Base-by-base conservation (phyloP, 2,888 invertebrate genomes). In the Machimus atricapillus region DNA sequence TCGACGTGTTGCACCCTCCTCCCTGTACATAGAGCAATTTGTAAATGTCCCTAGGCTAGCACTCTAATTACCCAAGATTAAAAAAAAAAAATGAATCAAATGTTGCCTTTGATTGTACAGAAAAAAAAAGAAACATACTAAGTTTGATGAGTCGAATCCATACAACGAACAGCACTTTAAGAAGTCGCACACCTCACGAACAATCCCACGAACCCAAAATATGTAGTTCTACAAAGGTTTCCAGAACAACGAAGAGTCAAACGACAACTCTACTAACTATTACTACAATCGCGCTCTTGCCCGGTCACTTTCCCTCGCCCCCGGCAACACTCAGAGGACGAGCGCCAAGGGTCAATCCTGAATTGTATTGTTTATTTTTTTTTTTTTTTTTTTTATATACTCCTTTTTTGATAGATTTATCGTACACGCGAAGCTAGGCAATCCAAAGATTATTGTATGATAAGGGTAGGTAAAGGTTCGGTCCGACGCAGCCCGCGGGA, bases 381-480 rank as follows among this genome's bases (percentile, higher is more conserved):
- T n/a, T n/a, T 37, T 37, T 66, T 66, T 40, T 14, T 76, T n/a
- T n/a, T 37, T 37, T 66, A 27, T 66, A 23, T 66, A 66, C 43
- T 16, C 43, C 1, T 46, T 23, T 66, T 27, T 56, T 56, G 56
- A 66, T 66, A 58, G 9, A 9, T 19, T 19, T 43, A 58, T 58
- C 82, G 16, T 23, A 37, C 16, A 56, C 37, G 73, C 66, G 58
- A 83, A 66, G 83, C 83, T 83, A 83, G 83, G 73, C 31, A 83
- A 83, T 83, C 83, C 83, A 83, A 83, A 83, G 83, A 83, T 83
- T 58, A 37, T 9, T 83, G 66, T 83, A 83, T 66, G 8, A 73
- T 83, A 83, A 66, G 8, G 8, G 52, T 81, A 81, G 81, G 23
- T 78, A 78, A 78, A 14, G 40, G 23, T 78, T 40, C 78, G 66